phyloP scores from a whole-genome alignment of 1,140 invertebrate species.

The Berghia stephanieae region DNA sequence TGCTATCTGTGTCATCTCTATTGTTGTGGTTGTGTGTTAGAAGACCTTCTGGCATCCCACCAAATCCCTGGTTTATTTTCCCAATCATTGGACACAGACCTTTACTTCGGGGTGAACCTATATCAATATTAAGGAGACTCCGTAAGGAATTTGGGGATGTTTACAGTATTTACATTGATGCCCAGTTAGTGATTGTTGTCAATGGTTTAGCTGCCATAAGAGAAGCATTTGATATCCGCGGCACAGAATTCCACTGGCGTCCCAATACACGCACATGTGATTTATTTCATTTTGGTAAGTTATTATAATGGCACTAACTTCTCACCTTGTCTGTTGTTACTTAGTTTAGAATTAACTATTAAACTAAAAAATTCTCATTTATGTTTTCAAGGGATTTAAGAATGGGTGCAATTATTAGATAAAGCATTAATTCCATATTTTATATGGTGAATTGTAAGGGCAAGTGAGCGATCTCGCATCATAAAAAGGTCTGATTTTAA shows the following conservation, averaged over 20 bases:
- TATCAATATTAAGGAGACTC: slow-evolving; percentile 17
- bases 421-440: too few species aligned
- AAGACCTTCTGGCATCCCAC: slow-evolving; percentile 14
- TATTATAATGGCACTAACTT: too few species aligned
- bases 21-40: slow-evolving; percentile 23
- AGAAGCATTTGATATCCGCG: slow-evolving; percentile 33
- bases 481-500: too few species aligned
- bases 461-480: too few species aligned
- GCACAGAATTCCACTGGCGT: slow-evolving; percentile 34
- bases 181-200: slow-evolving; percentile 36
- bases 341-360: too few species aligned
- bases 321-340: too few species aligned
- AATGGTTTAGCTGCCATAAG: slow-evolving; percentile 35
- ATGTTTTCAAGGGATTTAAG: too few species aligned
- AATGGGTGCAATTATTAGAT: too few species aligned
- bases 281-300: slow-evolving; percentile 38
- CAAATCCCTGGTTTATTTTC: slow-evolving; percentile 32
- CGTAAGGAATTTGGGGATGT: slow-evolving; percentile 36
- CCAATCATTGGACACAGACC: slow-evolving; percentile 29
- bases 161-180: slow-evolving; percentile 36
- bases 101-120: slow-evolving; percentile 25
- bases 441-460: too few species aligned
- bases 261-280: slow-evolving; percentile 37
- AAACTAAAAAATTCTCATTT: too few species aligned
- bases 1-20: slow-evolving; percentile 20